phyloP scores from a whole-genome alignment of 2,113 vertebrate species.

The Gadus chalcogrammus region DNA sequence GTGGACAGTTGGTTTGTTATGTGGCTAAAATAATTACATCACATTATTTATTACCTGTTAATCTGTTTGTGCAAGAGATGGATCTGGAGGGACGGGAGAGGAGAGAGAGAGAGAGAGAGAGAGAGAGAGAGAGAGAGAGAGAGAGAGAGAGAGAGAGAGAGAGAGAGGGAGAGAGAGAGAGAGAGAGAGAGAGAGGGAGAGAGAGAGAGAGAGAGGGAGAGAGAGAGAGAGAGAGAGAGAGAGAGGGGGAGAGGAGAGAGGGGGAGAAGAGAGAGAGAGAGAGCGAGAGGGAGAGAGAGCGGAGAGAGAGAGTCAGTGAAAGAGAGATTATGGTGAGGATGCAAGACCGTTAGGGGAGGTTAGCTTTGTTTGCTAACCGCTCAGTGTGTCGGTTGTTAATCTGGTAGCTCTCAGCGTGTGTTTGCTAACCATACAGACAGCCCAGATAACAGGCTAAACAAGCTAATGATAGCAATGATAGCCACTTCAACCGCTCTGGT shows the following conservation, averaged over 20 bases:
- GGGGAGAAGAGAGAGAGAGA: slow-evolving; percentile 6
- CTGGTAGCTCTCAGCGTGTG: slow-evolving; percentile 10
- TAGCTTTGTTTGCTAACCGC: slow-evolving; percentile 44
- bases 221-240: slow-evolving; percentile 21
- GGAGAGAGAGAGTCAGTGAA: not conserved
- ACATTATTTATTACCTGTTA: too few relatives aligned
- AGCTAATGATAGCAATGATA: too few relatives aligned
- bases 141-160: slow-evolving; percentile 24
- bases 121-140: too few relatives aligned
- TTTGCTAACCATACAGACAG: slow-evolving; percentile 29
- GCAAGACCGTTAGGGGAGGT: slow-evolving; percentile 20
- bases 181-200: too few relatives aligned
- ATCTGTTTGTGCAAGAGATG: too few relatives aligned
- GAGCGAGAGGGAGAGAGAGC: slow-evolving; percentile 21
- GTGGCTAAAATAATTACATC: too few relatives aligned
- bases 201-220: not conserved
- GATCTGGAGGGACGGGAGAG: too few relatives aligned
- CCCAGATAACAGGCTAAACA: slow-evolving; percentile 1
- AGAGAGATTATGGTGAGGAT: slow-evolving; percentile 8
- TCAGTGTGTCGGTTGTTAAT: slow-evolving; percentile 23
- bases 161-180: not conserved
- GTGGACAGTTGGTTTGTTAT: too few relatives aligned
- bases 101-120: too few relatives aligned
- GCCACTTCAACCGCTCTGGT: too few relatives aligned
- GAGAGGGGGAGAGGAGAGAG: slow-evolving; percentile 2